A percentile compares a stretch with the other conserved stretches of the same genome.
Conservation (phyloP, 2,113 vertebrate species). For the human (Homo sapiens) region GRCh38 chr2:104563001-104563500, state of each 20-base stretch:
- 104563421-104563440: too few relatives aligned
- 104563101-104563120: neutral
- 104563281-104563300: neutral
- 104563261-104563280: neutral
- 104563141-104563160: neutral
- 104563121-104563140: slow-evolving; percentile 23
- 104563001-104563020: neutral
- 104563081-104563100: neutral
- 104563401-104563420: too few relatives aligned
- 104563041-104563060: neutral
- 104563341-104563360: neutral
- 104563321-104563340: neutral
- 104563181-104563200: neutral
- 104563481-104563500: too few relatives aligned
- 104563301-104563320: neutral
- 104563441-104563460: too few relatives aligned
- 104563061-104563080: neutral
- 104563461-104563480: too few relatives aligned
- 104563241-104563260: neutral
- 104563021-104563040: neutral
- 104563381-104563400: too few relatives aligned
- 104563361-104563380: neutral
- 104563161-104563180: neutral
- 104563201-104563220: neutral
- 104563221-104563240: neutral